Percentiles rank a stretch among this genome's conserved stretches.
Conservation (phyloP, 2,888 invertebrate species). For the Myathropa florea region DNA sequence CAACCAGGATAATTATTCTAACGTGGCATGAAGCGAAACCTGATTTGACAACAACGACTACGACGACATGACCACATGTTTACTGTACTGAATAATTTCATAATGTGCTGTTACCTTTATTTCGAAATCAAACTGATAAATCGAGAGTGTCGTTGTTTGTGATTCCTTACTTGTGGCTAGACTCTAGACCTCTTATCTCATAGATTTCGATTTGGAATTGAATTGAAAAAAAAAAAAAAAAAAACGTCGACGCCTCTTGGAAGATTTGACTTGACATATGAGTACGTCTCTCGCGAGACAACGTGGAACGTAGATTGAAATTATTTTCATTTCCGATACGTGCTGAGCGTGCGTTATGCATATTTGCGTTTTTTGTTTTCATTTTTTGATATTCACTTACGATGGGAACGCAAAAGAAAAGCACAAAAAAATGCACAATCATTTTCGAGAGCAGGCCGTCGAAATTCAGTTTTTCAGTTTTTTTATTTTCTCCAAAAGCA, state of each 20-base stretch:
- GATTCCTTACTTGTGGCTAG: neutral
- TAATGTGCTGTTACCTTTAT: slow-evolving; percentile 36
- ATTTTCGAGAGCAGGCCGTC: neutral
- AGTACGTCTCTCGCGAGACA: slow-evolving; percentile 14
- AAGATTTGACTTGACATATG: neutral
- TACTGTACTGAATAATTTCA: slow-evolving; percentile 8
- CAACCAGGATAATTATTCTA: slow-evolving; percentile 52
- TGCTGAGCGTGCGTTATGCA: slow-evolving; percentile 39
- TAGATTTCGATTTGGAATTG: slow-evolving; percentile 16
- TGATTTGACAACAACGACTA: neutral
- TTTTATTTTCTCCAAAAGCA: neutral
- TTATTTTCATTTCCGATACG: slow-evolving; percentile 37
- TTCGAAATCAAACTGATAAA: slow-evolving; percentile 27
- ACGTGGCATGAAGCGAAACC: slow-evolving; percentile 38
- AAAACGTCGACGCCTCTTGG: slow-evolving; percentile 11
- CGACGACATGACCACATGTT: slow-evolving; percentile 31
- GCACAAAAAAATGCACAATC: slow-evolving; percentile 32
- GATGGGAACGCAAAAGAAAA: neutral
- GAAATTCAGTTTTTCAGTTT: neutral
- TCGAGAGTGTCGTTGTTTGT: neutral
- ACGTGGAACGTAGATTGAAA: slow-evolving; percentile 43
- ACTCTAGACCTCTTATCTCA: slow-evolving; percentile 28
- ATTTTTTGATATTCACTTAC: too few species aligned
- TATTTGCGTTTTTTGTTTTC: too few species aligned
- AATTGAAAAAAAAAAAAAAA: neutral